These are phyloP conservation scores for Pampus argenteus DNA, from an alignment of 2,797 vertebrate genomes.

Conservation along the genomic window DNA sequence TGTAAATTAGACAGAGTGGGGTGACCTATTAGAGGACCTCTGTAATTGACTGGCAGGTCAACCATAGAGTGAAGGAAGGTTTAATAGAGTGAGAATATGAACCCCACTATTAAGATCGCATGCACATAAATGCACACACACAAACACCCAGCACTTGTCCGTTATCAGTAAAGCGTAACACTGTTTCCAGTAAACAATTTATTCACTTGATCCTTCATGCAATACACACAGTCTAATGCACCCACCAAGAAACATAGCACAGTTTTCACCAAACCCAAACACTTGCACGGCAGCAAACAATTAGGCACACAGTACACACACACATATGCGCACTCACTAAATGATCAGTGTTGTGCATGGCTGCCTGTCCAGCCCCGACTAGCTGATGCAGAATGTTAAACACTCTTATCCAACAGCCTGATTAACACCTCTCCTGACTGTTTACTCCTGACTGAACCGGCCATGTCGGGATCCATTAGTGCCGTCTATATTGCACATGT, in stretches of 20 bases:
- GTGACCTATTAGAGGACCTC: slow-evolving; percentile 75
- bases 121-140: slow-evolving; percentile 36
- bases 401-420: slow-evolving; percentile 66
- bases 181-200: slow-evolving; percentile 69
- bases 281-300: slow-evolving; percentile 45
- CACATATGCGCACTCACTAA: slow-evolving; percentile 44
- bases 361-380: slow-evolving; percentile 59
- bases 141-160: slow-evolving; percentile 53
- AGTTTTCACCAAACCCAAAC: slow-evolving; percentile 45
- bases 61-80: slow-evolving; percentile 55
- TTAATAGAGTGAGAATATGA: slow-evolving; percentile 79
- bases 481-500: slow-evolving; percentile 59
- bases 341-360: slow-evolving; percentile 76
- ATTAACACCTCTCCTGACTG: slow-evolving; percentile 78
- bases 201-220: slow-evolving; percentile 71
- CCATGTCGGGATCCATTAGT: slow-evolving; percentile 74
- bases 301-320: slow-evolving; percentile 26
- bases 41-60: slow-evolving; percentile 84
- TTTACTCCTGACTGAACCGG: slow-evolving; percentile 74
- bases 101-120: slow-evolving; percentile 55
- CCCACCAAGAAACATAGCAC: slow-evolving; percentile 34
- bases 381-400: slow-evolving; percentile 78
- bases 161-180: slow-evolving; percentile 74
- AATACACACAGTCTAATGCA: slow-evolving; percentile 56
- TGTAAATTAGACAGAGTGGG: slow-evolving; percentile 77